These are phyloP conservation scores for Altica lythri DNA, from an alignment of 2,888 invertebrate genomes.

Conservation along the genomic window DNA sequence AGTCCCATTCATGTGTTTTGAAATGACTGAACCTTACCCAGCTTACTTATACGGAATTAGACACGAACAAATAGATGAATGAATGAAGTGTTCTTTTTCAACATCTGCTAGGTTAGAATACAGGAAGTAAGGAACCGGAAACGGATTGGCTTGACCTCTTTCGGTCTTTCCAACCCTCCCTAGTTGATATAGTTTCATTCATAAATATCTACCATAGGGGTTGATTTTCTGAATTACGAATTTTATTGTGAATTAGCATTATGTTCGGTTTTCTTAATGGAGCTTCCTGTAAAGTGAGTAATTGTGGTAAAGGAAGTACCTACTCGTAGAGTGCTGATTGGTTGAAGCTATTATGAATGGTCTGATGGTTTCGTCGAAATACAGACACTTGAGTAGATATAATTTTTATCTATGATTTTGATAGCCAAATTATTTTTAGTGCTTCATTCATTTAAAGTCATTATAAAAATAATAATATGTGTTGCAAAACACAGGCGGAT, in stretches of 20 bases:
- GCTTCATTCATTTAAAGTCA: background rate
- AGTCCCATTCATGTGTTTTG: slow-evolving; percentile 53
- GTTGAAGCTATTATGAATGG: slow-evolving; percentile 1
- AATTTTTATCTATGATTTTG: slow-evolving; percentile 2
- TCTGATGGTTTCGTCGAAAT: background rate
- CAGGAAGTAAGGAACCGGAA: slow-evolving; percentile 44
- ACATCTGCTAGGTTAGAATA: slow-evolving; percentile 40
- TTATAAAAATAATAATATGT: slow-evolving; percentile 3
- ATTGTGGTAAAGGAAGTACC: slow-evolving; percentile 7
- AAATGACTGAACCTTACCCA: slow-evolving; percentile 41
- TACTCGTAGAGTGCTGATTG: background rate
- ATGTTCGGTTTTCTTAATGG: slow-evolving; percentile 6
- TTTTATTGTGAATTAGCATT: background rate
- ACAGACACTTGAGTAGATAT: slow-evolving; percentile 1
- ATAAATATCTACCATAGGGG: slow-evolving; percentile 23
- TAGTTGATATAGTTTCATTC: slow-evolving; percentile 26
- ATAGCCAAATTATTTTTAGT: background rate
- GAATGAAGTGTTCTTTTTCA: slow-evolving; percentile 45
- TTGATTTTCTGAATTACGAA: background rate
- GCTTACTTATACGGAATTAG: slow-evolving; percentile 53
- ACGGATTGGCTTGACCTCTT: slow-evolving; percentile 25
- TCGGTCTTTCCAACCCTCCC: slow-evolving; percentile 29
- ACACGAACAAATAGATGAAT: slow-evolving; percentile 52
- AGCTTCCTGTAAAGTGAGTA: slow-evolving; percentile 2
- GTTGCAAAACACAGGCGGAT: background rate